A percentile compares a stretch with the other conserved stretches of the same genome.
Evolutionary conservation across 2,888 invertebrate genomes (phyloP).

Genomic region (Didymodactylos carnosus): DNA sequence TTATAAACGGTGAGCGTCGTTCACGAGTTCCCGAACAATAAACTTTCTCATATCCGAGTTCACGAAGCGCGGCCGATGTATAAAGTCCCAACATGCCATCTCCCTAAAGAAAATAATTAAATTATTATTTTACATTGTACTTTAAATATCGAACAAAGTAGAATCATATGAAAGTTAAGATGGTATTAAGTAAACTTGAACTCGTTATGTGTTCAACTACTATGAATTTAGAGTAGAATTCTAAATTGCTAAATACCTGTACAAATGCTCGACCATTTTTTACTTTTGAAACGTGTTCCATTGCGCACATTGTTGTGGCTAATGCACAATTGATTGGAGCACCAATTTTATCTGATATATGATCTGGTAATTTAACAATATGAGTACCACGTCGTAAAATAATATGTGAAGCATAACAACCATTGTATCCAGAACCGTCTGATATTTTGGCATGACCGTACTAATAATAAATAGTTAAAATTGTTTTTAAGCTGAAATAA

Average conservation of each 20-base stretch:
- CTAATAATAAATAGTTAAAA: constrained; percentile 15
- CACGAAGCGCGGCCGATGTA: constrained; percentile 15
- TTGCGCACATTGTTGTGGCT: constrained; percentile 19
- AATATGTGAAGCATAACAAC: constrained; percentile 20
- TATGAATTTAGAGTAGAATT: too few relatives aligned
- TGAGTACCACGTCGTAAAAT: constrained; percentile 18
- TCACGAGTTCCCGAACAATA: constrained; percentile 12
- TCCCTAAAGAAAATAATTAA: constrained; percentile 14
- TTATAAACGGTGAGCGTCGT: not conserved
- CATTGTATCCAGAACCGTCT: constrained; percentile 18
- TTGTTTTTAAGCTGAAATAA: not conserved
- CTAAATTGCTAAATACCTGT: not conserved
- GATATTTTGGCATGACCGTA: constrained; percentile 18
- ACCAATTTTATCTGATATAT: constrained; percentile 17
- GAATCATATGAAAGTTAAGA: too few relatives aligned
- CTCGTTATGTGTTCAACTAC: too few relatives aligned
- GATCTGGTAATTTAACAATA: constrained; percentile 17
- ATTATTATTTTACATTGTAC: too few relatives aligned
- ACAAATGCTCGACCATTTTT: not conserved
- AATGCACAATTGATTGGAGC: constrained; percentile 21
- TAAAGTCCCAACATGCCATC: constrained; percentile 16
- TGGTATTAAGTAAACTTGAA: too few relatives aligned
- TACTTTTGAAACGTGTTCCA: constrained; percentile 14
- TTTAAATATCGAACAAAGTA: too few relatives aligned
- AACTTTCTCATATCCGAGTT: constrained; percentile 14